These are phyloP conservation scores for Drosophila mimica DNA, from an alignment of 2,888 invertebrate species.

Conservation along the genomic window DNA sequence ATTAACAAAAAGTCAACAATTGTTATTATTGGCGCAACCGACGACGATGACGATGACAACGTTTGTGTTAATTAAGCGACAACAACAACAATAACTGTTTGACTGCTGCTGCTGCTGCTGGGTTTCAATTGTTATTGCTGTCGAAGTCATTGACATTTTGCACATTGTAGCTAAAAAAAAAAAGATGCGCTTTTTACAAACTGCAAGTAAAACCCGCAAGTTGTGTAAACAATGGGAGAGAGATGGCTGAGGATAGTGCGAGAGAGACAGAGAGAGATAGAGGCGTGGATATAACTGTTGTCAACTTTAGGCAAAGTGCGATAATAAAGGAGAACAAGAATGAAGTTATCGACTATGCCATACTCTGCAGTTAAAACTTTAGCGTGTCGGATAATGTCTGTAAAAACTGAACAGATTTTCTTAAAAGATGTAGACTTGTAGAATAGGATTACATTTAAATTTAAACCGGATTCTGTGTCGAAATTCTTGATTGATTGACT, in stretches of 20 bases:
- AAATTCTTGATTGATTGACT: too few relatives aligned
- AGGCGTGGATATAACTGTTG: slow-evolving; percentile 7
- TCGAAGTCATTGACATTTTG: slow-evolving; percentile 72
- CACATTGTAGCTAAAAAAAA: slow-evolving; percentile 43
- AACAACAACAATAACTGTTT: slow-evolving; percentile 30
- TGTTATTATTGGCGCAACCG: slow-evolving; percentile 40
- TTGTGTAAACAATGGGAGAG: slow-evolving; percentile 52
- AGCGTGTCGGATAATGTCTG: neutral
- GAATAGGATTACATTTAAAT: neutral
- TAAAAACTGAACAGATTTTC: neutral
- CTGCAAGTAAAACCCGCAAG: slow-evolving; percentile 43
- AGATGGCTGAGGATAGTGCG: neutral
- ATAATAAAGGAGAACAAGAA: slow-evolving; percentile 20
- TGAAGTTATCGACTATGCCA: neutral
- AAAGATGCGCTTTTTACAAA: slow-evolving; percentile 49
- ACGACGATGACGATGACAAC: neutral
- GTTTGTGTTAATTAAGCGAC: slow-evolving; percentile 60
- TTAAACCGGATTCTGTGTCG: too few relatives aligned
- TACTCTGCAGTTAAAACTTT: neutral
- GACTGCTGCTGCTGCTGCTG: slow-evolving; percentile 47
- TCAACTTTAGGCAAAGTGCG: slow-evolving; percentile 43
- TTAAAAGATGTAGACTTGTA: neutral
- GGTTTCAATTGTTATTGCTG: slow-evolving; percentile 64
- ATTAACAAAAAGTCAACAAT: slow-evolving; percentile 64
- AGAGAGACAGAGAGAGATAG: neutral